These are phyloP conservation scores for Diloba caeruleocephala DNA, from an alignment of 2,888 invertebrate species.

Conservation along the genomic window DNA sequence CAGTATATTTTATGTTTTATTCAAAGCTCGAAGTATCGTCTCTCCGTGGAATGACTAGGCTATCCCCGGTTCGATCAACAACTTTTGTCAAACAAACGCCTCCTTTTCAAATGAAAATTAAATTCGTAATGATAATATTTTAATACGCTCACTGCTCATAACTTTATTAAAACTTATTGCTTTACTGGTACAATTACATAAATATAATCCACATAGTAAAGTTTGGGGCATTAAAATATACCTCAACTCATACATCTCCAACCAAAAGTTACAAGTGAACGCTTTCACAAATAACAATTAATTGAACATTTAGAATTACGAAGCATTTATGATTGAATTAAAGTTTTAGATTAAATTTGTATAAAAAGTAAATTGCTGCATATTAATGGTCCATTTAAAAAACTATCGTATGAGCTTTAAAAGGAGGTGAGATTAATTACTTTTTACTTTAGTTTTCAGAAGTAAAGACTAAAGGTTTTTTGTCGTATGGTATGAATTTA, in stretches of 20 bases:
- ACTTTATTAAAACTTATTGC: slow-evolving; percentile 49
- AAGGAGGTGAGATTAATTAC: slow-evolving; percentile 20
- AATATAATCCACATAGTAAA: slow-evolving; percentile 25
- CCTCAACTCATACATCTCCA: slow-evolving; percentile 19
- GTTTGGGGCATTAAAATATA: slow-evolving; percentile 34
- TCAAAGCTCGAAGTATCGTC: no score
- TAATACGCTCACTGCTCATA: slow-evolving; percentile 44
- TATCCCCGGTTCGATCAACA: no score
- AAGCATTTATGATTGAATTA: slow-evolving; percentile 42
- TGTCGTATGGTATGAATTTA: slow-evolving; percentile 11
- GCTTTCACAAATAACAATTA: slow-evolving; percentile 35
- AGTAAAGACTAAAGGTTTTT: slow-evolving; percentile 16
- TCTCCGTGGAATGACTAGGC: no score
- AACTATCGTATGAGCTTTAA: slow-evolving; percentile 26
- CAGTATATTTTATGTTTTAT: no score
- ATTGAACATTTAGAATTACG: slow-evolving; percentile 24
- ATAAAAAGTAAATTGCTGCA: slow-evolving; percentile 39
- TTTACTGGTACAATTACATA: slow-evolving; percentile 30
- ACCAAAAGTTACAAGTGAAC: slow-evolving; percentile 32
- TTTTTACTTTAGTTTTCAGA: slow-evolving; percentile 17
- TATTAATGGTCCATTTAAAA: slow-evolving; percentile 16
- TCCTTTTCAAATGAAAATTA: slow-evolving; percentile 47
- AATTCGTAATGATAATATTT: slow-evolving; percentile 52
- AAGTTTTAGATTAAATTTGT: slow-evolving; percentile 51
- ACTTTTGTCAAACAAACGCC: background rate